Percentiles rank a stretch among this genome's conserved stretches.
These are phyloP conservation scores for Chamaetylas fuelleborni DNA, from an alignment of 2,113 vertebrate species.

Conservation along the genomic window DNA sequence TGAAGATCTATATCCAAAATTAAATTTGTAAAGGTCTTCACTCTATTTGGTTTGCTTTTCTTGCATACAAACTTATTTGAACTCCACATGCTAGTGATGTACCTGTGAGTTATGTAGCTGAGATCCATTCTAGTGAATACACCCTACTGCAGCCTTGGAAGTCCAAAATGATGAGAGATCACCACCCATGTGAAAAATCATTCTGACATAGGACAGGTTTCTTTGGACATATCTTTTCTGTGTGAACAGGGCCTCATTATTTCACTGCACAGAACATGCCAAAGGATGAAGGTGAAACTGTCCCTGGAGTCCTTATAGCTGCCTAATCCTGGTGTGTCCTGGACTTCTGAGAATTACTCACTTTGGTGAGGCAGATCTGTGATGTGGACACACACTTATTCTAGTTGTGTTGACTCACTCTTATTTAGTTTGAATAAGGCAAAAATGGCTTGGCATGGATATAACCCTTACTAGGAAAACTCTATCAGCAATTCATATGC, in stretches of 20 bases:
- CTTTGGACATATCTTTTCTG: neutral
- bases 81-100: fast-evolving
- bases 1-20: neutral
- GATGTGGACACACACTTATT: neutral
- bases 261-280: neutral
- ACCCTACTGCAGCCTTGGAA: neutral
- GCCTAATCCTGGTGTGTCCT: neutral
- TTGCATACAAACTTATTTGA: neutral
- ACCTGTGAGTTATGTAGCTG: neutral
- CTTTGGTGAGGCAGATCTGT: neutral
- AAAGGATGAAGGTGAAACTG: neutral
- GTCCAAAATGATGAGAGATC: neutral
- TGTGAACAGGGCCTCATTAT: neutral
- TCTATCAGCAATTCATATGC: neutral
- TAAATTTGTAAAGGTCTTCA: neutral
- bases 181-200: neutral
- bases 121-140: neutral
- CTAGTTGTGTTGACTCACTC: neutral
- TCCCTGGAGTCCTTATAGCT: neutral
- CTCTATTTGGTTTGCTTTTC: neutral
- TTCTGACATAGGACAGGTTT: neutral
- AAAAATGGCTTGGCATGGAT: neutral
- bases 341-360: neutral
- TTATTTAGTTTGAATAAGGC: neutral
- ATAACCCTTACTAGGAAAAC: neutral